These are phyloP conservation scores for Napeogenes inachia DNA, from an alignment of 2,888 invertebrate species.

Conservation along the genomic window DNA sequence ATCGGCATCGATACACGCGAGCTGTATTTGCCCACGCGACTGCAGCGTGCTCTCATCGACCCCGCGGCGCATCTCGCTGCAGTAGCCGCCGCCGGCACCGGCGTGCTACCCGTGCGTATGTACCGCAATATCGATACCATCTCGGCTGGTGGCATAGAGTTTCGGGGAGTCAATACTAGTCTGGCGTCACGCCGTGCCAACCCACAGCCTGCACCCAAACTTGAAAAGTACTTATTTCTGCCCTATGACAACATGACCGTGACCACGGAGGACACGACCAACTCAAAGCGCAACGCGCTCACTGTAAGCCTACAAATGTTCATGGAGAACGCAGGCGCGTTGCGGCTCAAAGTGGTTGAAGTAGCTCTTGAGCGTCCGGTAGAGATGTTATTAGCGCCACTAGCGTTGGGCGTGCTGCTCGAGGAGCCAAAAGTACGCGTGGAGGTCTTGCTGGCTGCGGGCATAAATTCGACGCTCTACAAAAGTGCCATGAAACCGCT, in stretches of 20 bases:
- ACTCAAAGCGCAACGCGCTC: slow-evolving; percentile 81
- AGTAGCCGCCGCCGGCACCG: slow-evolving; percentile 37
- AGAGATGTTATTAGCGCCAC: slow-evolving; percentile 81
- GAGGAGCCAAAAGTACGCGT: slow-evolving; percentile 84
- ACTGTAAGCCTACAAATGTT: slow-evolving; percentile 83
- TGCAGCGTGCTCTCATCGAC: slow-evolving; percentile 89
- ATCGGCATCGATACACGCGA: slow-evolving; percentile 85
- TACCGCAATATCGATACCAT: slow-evolving; percentile 84
- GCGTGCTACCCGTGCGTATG: slow-evolving; percentile 80
- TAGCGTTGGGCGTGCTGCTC: slow-evolving; percentile 80
- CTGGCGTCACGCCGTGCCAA: slow-evolving; percentile 91
- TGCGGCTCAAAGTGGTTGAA: slow-evolving; percentile 86
- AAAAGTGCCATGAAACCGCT: slow-evolving; percentile 74
- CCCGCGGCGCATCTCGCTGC: slow-evolving; percentile 81
- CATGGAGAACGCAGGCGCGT: slow-evolving; percentile 84
- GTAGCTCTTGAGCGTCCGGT: slow-evolving; percentile 78
- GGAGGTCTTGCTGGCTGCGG: slow-evolving; percentile 72
- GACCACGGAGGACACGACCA: slow-evolving; percentile 78
- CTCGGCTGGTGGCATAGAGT: slow-evolving; percentile 79
- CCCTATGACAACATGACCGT: slow-evolving; percentile 80
- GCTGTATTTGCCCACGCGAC: slow-evolving; percentile 92
- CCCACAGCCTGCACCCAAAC: slow-evolving; percentile 85
- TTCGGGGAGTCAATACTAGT: slow-evolving; percentile 84
- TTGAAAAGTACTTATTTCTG: slow-evolving; percentile 90
- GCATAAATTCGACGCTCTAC: slow-evolving; percentile 71